Evolutionary conservation across 1,140 invertebrate genomes (phyloP), one percentile per base, ranked within the genome.

Genomic region (Drosophila erecta): DNA sequence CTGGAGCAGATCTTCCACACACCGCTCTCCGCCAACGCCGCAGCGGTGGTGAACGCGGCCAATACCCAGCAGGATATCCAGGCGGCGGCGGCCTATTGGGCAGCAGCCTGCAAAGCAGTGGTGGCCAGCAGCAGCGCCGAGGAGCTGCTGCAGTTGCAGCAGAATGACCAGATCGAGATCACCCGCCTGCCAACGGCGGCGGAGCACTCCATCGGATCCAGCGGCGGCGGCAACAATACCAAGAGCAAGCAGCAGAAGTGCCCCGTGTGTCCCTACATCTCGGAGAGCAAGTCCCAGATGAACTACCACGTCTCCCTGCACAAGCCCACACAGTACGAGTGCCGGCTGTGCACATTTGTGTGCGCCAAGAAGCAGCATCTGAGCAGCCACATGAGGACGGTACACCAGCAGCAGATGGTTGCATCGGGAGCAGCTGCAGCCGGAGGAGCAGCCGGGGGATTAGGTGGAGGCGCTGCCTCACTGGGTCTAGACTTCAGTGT

Each of bases 291-390:
- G 91, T 96, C 96, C 43, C 96, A 97, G 89, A 96, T 95, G 81
- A 94, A 96, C 71, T 97, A 97, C 90, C 96, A 97, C 78, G 96
- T 96, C 76, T 96, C 97, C 90, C 96, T 97, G 84, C 97, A 98
- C 87, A 94, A 96, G 41, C 94, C 95, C 6, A 93, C 93, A 10
- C 94, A 95, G 54, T 97, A 96, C 92, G 96, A 96, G 90, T 98
- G 97, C 91, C 94, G 94, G 1, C 93, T 95, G 59, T 98, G 97
- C 92, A 95, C 95, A 66, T 98, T 97, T 83, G 97, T 96, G 89
- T 96, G 97, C 1, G 96, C 95, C 30, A 96, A 96, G 90, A 94
- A 95, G 44, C 95, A 97, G 81, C 93, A 97, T 12, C 92, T 98
- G 94, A 96, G 92, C 94, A 97, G 76, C 2, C 96, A 97, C 91